phyloP scores from a whole-genome alignment of 2,888 invertebrate species.

The Maniola hyperantus region DNA sequence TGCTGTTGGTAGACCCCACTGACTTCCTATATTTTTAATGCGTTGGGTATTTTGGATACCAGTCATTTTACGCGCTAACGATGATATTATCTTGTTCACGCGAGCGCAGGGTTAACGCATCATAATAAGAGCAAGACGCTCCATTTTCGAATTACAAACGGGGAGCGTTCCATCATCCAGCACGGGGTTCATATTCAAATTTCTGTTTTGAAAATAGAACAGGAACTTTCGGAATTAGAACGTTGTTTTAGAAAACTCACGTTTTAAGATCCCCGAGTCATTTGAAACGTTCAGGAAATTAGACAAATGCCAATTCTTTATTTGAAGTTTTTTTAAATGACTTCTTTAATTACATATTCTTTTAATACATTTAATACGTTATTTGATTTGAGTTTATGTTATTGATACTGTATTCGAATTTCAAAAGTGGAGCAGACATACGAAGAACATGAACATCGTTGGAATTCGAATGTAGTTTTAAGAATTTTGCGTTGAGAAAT shows the following conservation, averaged over 20 bases:
- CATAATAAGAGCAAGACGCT: constrained; percentile 78
- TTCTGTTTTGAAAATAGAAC: constrained; percentile 59
- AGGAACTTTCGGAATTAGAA: constrained; percentile 38
- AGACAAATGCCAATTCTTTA: constrained; percentile 40
- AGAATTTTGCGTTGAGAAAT: not conserved
- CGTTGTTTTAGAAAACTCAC: constrained; percentile 25
- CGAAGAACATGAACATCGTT: not conserved
- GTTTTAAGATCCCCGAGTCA: constrained; percentile 31
- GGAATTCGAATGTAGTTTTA: not conserved
- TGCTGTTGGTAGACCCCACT: too few relatives aligned
- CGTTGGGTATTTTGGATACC: not conserved
- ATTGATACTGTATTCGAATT: not conserved
- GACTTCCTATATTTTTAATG: not conserved
- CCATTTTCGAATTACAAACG: constrained; percentile 74
- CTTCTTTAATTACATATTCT: too few relatives aligned
- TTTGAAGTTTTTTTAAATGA: constrained; percentile 17
- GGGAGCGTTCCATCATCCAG: constrained; percentile 64
- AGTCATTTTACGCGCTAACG: not conserved
- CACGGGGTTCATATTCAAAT: constrained; percentile 70
- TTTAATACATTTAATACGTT: too few relatives aligned
- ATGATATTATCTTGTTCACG: not conserved
- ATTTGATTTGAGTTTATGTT: not conserved
- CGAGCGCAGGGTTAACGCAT: constrained; percentile 51
- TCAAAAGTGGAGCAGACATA: not conserved
- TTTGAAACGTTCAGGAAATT: constrained; percentile 61